phyloP scores from a whole-genome alignment of 1,140 invertebrate species.

The Rhagoletis pomonella region DNA sequence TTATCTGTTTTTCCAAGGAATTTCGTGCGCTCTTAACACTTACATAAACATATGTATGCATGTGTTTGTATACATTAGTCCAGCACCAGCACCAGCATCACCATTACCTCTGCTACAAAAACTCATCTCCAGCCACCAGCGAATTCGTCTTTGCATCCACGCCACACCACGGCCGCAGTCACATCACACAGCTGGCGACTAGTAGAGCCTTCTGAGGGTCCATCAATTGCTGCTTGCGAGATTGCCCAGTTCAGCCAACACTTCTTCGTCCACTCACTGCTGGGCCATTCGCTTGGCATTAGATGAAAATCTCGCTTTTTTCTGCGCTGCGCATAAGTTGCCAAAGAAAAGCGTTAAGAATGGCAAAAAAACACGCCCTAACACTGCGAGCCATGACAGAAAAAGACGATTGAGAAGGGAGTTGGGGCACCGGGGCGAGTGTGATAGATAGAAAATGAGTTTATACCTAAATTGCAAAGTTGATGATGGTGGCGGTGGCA shows the following conservation, averaged over 20 bases:
- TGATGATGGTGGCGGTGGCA: background rate
- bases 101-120: no score
- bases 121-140: no score
- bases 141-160: no score
- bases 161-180: no score
- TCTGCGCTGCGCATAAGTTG: background rate
- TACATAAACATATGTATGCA: background rate
- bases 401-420: background rate
- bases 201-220: background rate
- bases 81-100: no score
- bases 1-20: background rate
- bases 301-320: background rate
- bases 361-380: conserved; percentile 9
- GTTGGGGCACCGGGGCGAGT: background rate
- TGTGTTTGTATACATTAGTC: background rate
- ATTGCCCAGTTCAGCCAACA: background rate
- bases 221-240: background rate
- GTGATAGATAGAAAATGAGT: background rate
- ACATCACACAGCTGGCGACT: no score
- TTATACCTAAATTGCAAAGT: conserved; percentile 6
- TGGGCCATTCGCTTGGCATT: background rate
- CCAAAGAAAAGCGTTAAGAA: background rate
- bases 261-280: background rate
- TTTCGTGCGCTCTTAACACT: background rate
- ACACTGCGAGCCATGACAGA: background rate